These are phyloP conservation scores for Callorhinus ursinus DNA, from an alignment of 2,113 vertebrate species.

Conservation along the genomic window DNA sequence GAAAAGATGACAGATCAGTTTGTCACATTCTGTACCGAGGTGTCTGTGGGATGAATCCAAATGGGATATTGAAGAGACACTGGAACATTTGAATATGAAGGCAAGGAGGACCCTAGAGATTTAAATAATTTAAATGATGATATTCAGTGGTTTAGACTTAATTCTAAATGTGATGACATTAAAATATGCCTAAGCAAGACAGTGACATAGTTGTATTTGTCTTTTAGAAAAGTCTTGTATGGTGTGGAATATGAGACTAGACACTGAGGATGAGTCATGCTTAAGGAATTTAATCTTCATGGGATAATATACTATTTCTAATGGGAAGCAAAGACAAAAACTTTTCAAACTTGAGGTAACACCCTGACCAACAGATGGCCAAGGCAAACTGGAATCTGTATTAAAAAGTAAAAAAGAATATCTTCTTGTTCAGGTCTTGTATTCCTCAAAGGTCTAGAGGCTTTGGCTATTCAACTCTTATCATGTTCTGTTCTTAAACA, in stretches of 20 bases:
- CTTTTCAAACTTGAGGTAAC: neutral
- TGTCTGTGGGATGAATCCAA: neutral
- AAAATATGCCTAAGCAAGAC: neutral
- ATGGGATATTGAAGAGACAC: neutral
- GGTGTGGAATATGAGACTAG: neutral
- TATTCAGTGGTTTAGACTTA: neutral
- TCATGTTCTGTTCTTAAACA: neutral
- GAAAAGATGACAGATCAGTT: slow-evolving; percentile 1
- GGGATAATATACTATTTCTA: neutral
- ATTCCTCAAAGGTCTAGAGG: neutral
- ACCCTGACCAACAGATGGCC: neutral
- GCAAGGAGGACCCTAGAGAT: neutral
- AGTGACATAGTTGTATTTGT: neutral
- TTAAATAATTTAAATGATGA: neutral
- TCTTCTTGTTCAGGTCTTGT: neutral
- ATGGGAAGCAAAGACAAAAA: neutral
- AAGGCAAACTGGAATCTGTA: neutral
- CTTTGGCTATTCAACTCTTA: neutral
- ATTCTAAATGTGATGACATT: neutral
- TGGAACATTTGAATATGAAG: slow-evolving; percentile 5
- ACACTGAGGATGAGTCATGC: neutral
- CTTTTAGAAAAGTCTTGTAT: neutral
- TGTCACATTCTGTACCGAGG: neutral
- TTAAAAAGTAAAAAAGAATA: neutral
- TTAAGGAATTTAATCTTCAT: neutral